Percentiles rank a stretch among this genome's conserved stretches.
phyloP scores from a whole-genome alignment of 23 tunicate genomes.

The Aplidium turbinatum region DNA sequence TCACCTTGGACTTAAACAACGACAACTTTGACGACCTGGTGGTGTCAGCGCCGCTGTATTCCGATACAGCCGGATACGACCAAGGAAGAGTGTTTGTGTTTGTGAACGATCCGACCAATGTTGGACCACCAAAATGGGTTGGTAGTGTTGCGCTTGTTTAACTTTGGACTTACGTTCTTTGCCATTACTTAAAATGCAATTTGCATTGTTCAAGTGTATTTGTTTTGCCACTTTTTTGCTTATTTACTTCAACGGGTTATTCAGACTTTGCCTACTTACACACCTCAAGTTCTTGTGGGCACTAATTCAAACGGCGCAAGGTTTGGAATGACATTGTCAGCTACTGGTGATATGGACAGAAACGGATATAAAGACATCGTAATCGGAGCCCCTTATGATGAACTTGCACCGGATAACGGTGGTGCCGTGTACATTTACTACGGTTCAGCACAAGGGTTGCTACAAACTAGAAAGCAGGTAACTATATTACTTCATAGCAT shows the following conservation, averaged over 20 bases:
- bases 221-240: too few species aligned
- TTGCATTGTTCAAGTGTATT: too few species aligned
- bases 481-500: not conserved
- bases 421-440: slow-evolving; percentile 47
- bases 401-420: not conserved
- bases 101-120: slow-evolving; percentile 28
- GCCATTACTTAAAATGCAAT: not conserved
- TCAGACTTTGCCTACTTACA: too few species aligned
- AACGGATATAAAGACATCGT: slow-evolving; percentile 49
- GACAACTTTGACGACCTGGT: slow-evolving; percentile 27
- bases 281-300: slow-evolving; percentile 13
- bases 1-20: slow-evolving; percentile 19
- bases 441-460: slow-evolving; percentile 11
- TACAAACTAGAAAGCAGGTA: slow-evolving; percentile 28
- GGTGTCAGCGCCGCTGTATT: slow-evolving; percentile 39
- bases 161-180: not conserved
- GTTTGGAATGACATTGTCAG: slow-evolving; percentile 33
- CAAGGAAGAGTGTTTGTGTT: slow-evolving; percentile 62
- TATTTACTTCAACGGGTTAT: too few species aligned
- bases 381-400: slow-evolving; percentile 45
- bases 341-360: slow-evolving; percentile 43
- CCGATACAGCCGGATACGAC: slow-evolving; percentile 34
- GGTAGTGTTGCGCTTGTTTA: too few species aligned
- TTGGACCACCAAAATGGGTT: slow-evolving; percentile 17
- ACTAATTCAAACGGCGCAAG: slow-evolving; percentile 22